Evolutionary conservation across 2,888 invertebrate species (phyloP).

Genomic region (Apodemia mormo): DNA sequence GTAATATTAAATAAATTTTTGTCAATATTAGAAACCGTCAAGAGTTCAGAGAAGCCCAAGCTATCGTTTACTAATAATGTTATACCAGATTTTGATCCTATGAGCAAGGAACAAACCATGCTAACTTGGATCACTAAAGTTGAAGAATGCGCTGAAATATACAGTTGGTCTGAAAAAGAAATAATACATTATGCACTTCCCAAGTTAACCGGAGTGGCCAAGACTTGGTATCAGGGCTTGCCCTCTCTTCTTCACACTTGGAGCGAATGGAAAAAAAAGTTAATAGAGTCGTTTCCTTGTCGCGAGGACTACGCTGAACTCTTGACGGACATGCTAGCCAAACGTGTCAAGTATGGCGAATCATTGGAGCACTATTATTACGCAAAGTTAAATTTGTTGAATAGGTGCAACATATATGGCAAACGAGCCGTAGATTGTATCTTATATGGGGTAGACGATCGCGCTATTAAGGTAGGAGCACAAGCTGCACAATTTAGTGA

Average conservation of each 20-base stretch:
- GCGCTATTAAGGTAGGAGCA: constrained; percentile 31
- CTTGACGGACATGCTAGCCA: constrained; percentile 33
- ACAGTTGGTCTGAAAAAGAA: constrained; percentile 23
- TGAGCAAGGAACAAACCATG: constrained; percentile 27
- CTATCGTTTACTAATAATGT: constrained; percentile 25
- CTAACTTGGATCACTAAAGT: constrained; percentile 30
- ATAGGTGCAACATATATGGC: constrained; percentile 32
- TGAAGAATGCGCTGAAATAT: constrained; percentile 28
- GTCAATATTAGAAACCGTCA: not conserved
- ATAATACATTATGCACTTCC: constrained; percentile 33
- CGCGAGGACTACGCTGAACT: constrained; percentile 14
- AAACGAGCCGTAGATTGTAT: constrained; percentile 33
- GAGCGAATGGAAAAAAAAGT: constrained; percentile 33
- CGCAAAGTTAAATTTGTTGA: constrained; percentile 28
- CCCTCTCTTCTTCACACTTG: constrained; percentile 30
- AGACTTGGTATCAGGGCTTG: constrained; percentile 36
- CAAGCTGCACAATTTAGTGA: constrained; percentile 31
- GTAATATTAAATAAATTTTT: not conserved
- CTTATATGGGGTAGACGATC: constrained; percentile 29
- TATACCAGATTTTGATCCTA: constrained; percentile 34
- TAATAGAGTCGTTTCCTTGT: constrained; percentile 32
- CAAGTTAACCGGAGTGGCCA: constrained; percentile 33
- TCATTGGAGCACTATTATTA: constrained; percentile 35
- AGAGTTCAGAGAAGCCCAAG: constrained; percentile 12
- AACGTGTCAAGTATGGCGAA: constrained; percentile 30